Evolutionary conservation across 2,113 vertebrate genomes (phyloP).

Genomic region (Pygathrix nemaeus): DNA sequence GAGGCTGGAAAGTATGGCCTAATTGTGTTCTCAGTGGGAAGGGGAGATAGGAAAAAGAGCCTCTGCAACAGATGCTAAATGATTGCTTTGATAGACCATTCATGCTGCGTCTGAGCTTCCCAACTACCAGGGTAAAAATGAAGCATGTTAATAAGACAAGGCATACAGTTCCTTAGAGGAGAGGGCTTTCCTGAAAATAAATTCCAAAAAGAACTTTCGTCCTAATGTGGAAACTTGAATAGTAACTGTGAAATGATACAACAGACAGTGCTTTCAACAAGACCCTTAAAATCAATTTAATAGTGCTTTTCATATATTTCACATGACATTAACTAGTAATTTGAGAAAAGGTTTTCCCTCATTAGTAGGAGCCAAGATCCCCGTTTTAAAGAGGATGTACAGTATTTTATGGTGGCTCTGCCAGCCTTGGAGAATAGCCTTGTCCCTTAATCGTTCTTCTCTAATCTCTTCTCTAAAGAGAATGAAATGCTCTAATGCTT

Average conservation of each 20-base stretch:
- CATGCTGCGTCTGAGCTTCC: neutral
- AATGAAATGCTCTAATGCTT: neutral
- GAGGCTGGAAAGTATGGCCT: neutral
- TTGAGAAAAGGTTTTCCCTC: slow-evolving; percentile 41
- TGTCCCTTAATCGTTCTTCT: neutral
- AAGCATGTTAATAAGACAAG: neutral
- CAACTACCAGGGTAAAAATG: neutral
- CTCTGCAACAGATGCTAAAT: neutral
- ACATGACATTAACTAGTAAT: slow-evolving; percentile 41
- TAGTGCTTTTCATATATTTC: slow-evolving; percentile 10
- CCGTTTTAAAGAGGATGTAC: neutral
- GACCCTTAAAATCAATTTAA: slow-evolving; percentile 27
- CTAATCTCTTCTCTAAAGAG: neutral
- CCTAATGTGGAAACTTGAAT: neutral
- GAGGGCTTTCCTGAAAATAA: slow-evolving; percentile 13
- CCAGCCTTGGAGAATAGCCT: neutral
- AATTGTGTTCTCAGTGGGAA: neutral
- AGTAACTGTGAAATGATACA: neutral
- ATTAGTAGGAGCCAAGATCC: neutral
- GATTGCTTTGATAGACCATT: neutral
- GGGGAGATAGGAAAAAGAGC: neutral
- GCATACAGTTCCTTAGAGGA: neutral
- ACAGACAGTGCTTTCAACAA: neutral
- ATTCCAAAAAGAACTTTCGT: neutral
- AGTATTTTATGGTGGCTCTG: neutral